Conservation (phyloP, 2,113 vertebrate species). For the Cnemophilus loriae region DNA sequence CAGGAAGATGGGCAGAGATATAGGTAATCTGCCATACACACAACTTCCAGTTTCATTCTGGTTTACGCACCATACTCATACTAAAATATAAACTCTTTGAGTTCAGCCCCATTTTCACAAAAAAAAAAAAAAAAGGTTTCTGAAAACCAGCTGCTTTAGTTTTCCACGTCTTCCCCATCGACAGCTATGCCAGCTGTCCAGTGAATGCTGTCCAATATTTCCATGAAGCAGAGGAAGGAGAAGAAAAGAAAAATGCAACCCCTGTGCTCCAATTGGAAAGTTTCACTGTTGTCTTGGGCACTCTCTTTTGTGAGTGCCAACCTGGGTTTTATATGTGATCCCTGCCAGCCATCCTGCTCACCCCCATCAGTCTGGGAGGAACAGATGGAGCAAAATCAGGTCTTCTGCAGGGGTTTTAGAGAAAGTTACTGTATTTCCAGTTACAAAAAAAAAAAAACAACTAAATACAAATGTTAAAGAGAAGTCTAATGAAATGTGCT, state of each 20-base stretch:
- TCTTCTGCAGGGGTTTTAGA: background rate
- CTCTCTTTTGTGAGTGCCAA: background rate
- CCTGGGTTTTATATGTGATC: background rate
- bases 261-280: background rate
- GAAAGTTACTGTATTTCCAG: background rate
- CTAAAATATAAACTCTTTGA: background rate
- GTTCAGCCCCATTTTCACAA: background rate
- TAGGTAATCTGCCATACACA: background rate
- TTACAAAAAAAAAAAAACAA: background rate
- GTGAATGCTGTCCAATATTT: background rate
- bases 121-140: background rate
- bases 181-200: background rate
- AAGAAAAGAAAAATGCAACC: background rate
- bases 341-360: background rate
- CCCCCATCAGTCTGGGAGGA: background rate
- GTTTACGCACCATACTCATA: background rate
- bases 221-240: background rate
- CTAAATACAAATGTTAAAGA: background rate
- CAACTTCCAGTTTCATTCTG: background rate
- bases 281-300: background rate
- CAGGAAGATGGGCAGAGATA: background rate
- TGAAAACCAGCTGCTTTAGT: background rate
- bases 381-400: background rate
- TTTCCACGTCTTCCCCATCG: background rate
- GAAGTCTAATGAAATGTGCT: background rate